Evolutionary conservation across 2,888 invertebrate genomes (phyloP).

Genomic region (Meiosimyza decipiens): DNA sequence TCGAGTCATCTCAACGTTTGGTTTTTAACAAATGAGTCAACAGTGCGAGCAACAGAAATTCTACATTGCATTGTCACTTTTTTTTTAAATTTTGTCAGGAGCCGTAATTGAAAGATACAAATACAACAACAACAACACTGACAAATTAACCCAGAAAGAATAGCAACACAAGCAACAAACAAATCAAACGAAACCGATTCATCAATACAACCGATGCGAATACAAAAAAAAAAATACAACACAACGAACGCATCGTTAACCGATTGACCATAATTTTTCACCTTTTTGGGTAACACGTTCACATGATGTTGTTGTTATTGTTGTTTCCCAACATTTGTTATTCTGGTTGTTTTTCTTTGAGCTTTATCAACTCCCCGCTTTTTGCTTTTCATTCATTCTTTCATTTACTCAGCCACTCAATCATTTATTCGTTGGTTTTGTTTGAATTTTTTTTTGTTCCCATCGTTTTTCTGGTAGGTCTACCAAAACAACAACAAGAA

Average conservation of each 20-base stretch:
- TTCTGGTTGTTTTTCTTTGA: slow-evolving; percentile 3
- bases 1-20: too few relatives aligned
- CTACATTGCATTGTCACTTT: too few relatives aligned
- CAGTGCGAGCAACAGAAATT: too few relatives aligned
- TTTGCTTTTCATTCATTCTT: background rate
- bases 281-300: background rate
- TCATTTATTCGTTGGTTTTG: background rate
- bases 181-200: slow-evolving; percentile 6
- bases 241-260: slow-evolving; percentile 7
- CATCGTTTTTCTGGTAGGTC: background rate
- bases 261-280: slow-evolving; percentile 17
- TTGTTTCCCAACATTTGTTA: background rate
- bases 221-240: too few relatives aligned
- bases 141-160: background rate
- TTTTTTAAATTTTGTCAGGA: too few relatives aligned
- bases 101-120: background rate
- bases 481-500: background rate
- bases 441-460: background rate
- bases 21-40: too few relatives aligned
- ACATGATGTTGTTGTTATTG: background rate
- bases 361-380: background rate
- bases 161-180: background rate
- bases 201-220: too few relatives aligned
- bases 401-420: too few relatives aligned
- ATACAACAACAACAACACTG: background rate